Evolutionary conservation across 1,140 invertebrate genomes (phyloP).

Genomic region (Calephelis virginiensis): DNA sequence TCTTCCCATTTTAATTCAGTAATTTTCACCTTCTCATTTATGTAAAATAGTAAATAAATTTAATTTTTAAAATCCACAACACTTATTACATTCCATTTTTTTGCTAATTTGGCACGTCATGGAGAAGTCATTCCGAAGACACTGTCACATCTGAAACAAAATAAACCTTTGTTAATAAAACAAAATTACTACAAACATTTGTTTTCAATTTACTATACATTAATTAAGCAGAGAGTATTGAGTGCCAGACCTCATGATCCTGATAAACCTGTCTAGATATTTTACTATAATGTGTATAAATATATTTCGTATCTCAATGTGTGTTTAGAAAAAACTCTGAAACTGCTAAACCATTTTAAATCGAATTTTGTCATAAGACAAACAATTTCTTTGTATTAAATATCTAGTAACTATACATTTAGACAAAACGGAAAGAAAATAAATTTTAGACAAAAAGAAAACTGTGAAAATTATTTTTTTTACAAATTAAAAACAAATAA

Average conservation of each 20-base stretch:
- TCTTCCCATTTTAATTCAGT: conserved; percentile 59
- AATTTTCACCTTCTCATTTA: conserved; percentile 64
- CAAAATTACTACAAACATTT: background rate
- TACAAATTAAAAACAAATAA: background rate
- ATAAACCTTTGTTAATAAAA: conserved; percentile 26
- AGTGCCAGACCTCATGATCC: too few relatives aligned
- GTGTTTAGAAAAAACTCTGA: too few relatives aligned
- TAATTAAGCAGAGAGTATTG: too few relatives aligned
- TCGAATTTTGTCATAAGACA: too few relatives aligned
- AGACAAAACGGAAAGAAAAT: too few relatives aligned
- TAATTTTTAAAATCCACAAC: conserved; percentile 36
- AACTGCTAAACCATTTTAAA: too few relatives aligned
- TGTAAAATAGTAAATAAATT: conserved; percentile 20
- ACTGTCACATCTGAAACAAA: conserved; percentile 70
- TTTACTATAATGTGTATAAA: too few relatives aligned
- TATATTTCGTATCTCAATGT: too few relatives aligned
- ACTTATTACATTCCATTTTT: conserved; percentile 33
- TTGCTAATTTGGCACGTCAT: conserved; percentile 40
- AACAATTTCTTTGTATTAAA: too few relatives aligned
- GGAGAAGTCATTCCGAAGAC: conserved; percentile 39
- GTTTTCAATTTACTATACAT: background rate
- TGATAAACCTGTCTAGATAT: too few relatives aligned
- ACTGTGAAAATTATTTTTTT: background rate
- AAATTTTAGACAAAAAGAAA: too few relatives aligned
- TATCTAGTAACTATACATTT: too few relatives aligned